Percentiles rank a stretch among this genome's conserved stretches.
phyloP scores from a whole-genome alignment of 2,113 vertebrate genomes.

The Furnarius figulus region DNA sequence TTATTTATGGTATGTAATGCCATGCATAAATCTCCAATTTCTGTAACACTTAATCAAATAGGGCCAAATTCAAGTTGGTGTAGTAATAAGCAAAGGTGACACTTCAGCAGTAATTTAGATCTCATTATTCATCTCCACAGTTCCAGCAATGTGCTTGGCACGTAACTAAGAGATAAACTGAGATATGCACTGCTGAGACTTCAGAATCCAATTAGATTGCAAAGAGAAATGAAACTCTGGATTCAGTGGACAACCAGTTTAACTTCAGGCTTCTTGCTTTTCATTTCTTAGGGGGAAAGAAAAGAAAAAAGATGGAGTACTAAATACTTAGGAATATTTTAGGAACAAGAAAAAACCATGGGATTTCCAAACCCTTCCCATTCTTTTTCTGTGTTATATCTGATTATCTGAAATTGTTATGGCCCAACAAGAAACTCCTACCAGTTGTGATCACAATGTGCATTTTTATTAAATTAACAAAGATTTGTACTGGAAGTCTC shows the following conservation, averaged over 20 bases:
- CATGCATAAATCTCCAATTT: slow-evolving; percentile 1
- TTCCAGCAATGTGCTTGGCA: not conserved
- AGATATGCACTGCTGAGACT: not conserved
- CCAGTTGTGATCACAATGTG: not conserved
- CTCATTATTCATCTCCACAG: slow-evolving; percentile 15
- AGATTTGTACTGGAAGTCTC: not conserved
- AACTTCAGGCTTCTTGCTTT: not conserved
- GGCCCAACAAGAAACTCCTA: not conserved
- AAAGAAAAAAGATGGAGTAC: not conserved
- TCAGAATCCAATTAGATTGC: not conserved
- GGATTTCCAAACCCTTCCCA: not conserved
- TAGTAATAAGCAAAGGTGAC: slow-evolving; percentile 50
- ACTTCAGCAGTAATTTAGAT: slow-evolving; percentile 39
- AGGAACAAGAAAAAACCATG: not conserved
- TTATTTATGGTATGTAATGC: slow-evolving; percentile 46
- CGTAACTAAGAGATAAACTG: not conserved
- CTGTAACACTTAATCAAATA: slow-evolving; percentile 39
- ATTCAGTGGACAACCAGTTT: not conserved
- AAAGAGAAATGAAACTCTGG: not conserved
- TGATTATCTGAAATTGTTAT: not conserved
- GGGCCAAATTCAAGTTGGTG: slow-evolving; percentile 7
- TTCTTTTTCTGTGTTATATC: not conserved
- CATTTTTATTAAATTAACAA: not conserved
- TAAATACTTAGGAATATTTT: not conserved
- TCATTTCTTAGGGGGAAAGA: not conserved